These are phyloP conservation scores for Danio albolineatus DNA, from an alignment of 2,797 vertebrate species.

Conservation along the genomic window DNA sequence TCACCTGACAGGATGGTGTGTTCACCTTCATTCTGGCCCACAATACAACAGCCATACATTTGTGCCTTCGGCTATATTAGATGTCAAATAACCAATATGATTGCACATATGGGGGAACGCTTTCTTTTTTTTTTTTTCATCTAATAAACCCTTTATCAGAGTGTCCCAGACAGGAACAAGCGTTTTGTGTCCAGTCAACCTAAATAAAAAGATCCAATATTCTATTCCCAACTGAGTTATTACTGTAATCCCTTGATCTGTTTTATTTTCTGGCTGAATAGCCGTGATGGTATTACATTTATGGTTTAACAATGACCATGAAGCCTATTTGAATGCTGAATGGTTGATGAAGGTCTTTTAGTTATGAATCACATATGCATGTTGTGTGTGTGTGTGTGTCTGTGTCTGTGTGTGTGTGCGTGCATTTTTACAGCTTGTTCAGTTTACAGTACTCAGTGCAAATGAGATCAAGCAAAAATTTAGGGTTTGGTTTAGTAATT, in stretches of 20 bases:
- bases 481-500: too few relatives aligned
- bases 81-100: conserved; percentile 13
- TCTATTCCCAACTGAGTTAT: conserved; percentile 33
- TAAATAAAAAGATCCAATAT: conserved; percentile 41
- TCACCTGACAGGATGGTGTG: conserved; percentile 14
- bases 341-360: not conserved
- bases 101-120: not conserved
- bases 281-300: conserved; percentile 15
- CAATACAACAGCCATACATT: not conserved
- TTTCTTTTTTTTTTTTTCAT: not conserved
- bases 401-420: not conserved
- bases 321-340: conserved; percentile 12
- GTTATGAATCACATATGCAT: not conserved
- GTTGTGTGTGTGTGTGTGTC: too few relatives aligned
- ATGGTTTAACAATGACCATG: conserved; percentile 41
- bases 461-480: not conserved
- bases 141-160: conserved; percentile 48
- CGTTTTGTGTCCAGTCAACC: conserved; percentile 31
- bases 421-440: not conserved
- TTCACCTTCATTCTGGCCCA: not conserved
- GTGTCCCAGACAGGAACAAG: conserved; percentile 29
- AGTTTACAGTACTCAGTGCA: not conserved
- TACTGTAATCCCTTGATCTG: conserved; percentile 15
- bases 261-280: conserved; percentile 1
- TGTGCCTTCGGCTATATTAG: not conserved